These are phyloP conservation scores for Leptarthrus brevirostris DNA, from an alignment of 2,888 invertebrate genomes.

Conservation along the genomic window DNA sequence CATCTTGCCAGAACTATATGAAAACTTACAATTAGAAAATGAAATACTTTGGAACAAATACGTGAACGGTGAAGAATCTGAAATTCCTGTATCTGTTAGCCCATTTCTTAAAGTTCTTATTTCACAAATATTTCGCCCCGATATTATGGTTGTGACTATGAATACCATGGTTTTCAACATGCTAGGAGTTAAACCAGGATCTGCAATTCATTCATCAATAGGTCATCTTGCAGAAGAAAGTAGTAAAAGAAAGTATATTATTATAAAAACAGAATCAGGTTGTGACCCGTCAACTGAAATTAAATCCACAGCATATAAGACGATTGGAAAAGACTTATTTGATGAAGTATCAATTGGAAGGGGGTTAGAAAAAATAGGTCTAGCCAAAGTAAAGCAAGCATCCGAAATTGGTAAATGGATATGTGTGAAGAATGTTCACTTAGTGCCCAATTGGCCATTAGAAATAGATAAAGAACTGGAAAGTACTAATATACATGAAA, in stretches of 20 bases:
- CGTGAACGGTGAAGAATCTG: conserved; percentile 69
- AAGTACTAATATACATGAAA: conserved; percentile 64
- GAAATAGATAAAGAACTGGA: conserved; percentile 77
- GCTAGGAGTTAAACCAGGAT: conserved; percentile 69
- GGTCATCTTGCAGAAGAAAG: conserved; percentile 63
- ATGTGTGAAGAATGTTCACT: conserved; percentile 83
- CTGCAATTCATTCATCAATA: conserved; percentile 62
- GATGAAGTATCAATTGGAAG: conserved; percentile 83
- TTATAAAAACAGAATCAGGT: conserved; percentile 88
- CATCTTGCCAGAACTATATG: conserved; percentile 60
- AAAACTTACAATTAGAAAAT: conserved; percentile 62
- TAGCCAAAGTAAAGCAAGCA: conserved; percentile 71
- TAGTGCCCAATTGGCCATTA: conserved; percentile 78
- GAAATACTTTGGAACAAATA: conserved; percentile 63
- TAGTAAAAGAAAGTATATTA: conserved; percentile 74
- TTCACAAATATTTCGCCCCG: conserved; percentile 85
- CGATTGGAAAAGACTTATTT: conserved; percentile 68
- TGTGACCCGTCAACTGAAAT: conserved; percentile 91
- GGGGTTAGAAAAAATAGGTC: conserved; percentile 77
- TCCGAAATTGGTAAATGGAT: conserved; percentile 78
- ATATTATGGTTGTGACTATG: conserved; percentile 82
- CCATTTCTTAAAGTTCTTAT: conserved; percentile 85
- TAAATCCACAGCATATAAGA: conserved; percentile 72
- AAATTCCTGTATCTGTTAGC: conserved; percentile 73
- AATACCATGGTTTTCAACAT: conserved; percentile 76